These are phyloP conservation scores for Nephrotoma guestfalica DNA, from an alignment of 2,888 invertebrate genomes.

Conservation along the genomic window DNA sequence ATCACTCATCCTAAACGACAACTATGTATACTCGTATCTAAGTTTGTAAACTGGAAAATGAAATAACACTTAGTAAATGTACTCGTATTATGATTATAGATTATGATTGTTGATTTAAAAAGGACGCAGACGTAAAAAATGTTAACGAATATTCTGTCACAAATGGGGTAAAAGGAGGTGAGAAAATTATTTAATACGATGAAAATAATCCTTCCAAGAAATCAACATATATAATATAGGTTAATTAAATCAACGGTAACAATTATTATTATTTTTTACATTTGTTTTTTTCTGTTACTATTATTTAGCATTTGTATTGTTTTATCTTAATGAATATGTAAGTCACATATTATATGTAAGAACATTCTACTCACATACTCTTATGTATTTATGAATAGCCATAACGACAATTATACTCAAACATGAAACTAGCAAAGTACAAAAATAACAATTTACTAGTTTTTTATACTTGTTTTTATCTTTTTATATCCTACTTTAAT, in stretches of 20 bases:
- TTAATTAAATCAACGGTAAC: background rate
- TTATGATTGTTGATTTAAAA: background rate
- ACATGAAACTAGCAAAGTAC: background rate
- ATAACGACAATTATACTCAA: background rate
- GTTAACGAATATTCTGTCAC: background rate
- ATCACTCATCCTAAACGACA: background rate
- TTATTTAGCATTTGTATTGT: background rate
- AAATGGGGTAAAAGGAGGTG: too few species aligned
- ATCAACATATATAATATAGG: background rate
- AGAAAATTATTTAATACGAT: background rate
- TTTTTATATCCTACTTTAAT: background rate
- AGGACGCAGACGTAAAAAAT: background rate
- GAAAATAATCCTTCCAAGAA: background rate
- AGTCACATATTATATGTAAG: background rate
- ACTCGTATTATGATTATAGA: background rate
- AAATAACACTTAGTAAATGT: background rate
- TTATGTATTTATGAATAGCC: background rate
- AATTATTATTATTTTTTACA: background rate
- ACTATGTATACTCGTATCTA: background rate
- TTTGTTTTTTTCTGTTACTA: background rate
- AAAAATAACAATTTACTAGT: background rate
- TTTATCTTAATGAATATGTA: background rate
- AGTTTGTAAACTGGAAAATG: background rate
- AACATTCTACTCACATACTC: background rate
- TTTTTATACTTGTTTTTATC: background rate